Percentiles rank a stretch among this genome's conserved stretches.
Evolutionary conservation across 2,797 vertebrate species (phyloP).

Genomic region (Mormyrus proboscirostris): DNA sequence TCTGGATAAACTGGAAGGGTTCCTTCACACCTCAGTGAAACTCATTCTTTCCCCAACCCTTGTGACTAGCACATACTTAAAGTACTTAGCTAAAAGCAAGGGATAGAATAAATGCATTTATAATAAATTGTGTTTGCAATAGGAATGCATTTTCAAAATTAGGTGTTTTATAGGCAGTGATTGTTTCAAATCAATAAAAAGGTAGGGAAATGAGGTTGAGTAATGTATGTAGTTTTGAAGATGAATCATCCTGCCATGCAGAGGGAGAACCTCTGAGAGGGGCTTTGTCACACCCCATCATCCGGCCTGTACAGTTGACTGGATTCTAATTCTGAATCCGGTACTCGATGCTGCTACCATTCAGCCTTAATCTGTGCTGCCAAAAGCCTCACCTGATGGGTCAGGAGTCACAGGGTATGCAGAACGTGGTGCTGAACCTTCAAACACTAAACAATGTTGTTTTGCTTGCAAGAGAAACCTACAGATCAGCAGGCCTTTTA

Average conservation of each 20-base stretch:
- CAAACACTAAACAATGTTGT: not conserved
- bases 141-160: not conserved
- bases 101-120: not conserved
- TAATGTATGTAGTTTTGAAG: not conserved
- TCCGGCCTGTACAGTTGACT: not conserved
- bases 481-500: not conserved
- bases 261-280: not conserved
- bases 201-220: not conserved
- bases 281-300: not conserved
- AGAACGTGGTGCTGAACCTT: not conserved
- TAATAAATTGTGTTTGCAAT: conserved; percentile 14
- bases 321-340: not conserved
- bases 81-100: not conserved
- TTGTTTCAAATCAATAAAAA: not conserved
- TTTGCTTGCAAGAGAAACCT: not conserved
- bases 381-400: not conserved
- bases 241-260: not conserved
- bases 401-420: not conserved
- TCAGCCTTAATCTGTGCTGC: not conserved
- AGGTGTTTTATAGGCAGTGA: not conserved
- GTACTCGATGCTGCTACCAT: not conserved
- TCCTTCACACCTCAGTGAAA: conserved; percentile 9
- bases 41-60: conserved; percentile 18
- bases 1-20: not conserved
- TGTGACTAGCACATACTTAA: conserved; percentile 5